phyloP scores from a whole-genome alignment of 2,797 vertebrate genomes.

The Macrochelys suwanniensis region DNA sequence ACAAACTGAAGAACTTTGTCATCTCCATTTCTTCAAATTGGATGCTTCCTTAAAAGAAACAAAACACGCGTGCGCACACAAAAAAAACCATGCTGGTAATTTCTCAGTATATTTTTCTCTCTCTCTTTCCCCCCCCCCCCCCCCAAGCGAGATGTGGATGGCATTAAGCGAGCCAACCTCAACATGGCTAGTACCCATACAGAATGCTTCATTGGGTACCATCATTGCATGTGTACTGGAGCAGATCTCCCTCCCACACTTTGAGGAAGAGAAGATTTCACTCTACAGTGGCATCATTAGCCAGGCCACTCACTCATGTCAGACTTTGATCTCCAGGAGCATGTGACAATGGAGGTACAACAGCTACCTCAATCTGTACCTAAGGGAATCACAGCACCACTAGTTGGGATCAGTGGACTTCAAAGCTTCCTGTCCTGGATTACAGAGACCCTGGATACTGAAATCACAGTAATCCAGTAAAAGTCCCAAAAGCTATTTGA shows the following conservation, averaged over 20 bases:
- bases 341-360: not conserved
- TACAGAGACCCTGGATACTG: not conserved
- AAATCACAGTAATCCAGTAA: not conserved
- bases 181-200: not conserved
- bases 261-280: not conserved
- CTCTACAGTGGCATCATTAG: not conserved
- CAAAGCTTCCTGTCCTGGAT: not conserved
- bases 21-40: not conserved
- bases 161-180: fast-evolving
- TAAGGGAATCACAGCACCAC: not conserved
- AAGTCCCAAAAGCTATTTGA: not conserved
- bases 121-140: fast-evolving
- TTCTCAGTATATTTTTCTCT: not conserved
- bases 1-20: not conserved
- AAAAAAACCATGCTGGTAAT: not conserved
- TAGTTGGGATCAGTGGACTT: not conserved
- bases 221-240: not conserved
- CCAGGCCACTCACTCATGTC: not conserved
- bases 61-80: not conserved
- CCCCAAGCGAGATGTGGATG: no score
- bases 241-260: not conserved
- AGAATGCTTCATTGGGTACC: not conserved
- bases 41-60: not conserved
- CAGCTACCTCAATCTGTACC: not conserved
- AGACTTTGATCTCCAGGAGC: not conserved